A percentile compares a stretch with the other conserved stretches of the same genome.
Conservation (phyloP, 2,888 invertebrate species). For the Microctonus aethiopoides region DNA sequence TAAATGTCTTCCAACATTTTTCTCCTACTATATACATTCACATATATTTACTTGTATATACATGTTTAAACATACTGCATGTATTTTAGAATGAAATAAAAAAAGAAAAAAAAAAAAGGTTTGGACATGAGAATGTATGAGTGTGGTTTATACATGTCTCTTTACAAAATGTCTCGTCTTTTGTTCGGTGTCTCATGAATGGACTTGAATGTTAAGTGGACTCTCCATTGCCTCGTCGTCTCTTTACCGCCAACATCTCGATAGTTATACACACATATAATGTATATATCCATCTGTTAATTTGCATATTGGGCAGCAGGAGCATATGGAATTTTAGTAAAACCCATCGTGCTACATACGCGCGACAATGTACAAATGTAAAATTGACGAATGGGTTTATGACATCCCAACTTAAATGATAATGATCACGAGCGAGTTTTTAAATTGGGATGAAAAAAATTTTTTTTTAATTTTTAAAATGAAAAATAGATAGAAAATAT, state of each 20-base stretch:
- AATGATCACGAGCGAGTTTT: slow-evolving; percentile 20
- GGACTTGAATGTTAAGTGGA: slow-evolving; percentile 38
- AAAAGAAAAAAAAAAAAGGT: background rate
- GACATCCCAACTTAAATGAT: slow-evolving; percentile 19
- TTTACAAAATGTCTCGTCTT: slow-evolving; percentile 21
- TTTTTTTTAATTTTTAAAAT: too few species aligned
- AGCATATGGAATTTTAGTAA: background rate
- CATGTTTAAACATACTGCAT: too few species aligned
- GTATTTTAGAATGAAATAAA: background rate
- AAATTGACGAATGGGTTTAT: slow-evolving; percentile 22
- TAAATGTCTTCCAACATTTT: background rate
- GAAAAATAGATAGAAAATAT: too few species aligned
- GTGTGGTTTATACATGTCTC: background rate
- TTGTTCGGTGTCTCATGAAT: slow-evolving; percentile 31
- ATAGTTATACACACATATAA: slow-evolving; percentile 26
- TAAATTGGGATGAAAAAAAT: background rate
- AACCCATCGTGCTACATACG: background rate
- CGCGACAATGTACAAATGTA: slow-evolving; percentile 13
- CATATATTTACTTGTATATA: background rate
- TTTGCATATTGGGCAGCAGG: slow-evolving; percentile 7
- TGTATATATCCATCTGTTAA: slow-evolving; percentile 2
- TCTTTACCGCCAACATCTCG: slow-evolving; percentile 33
- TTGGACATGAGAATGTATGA: background rate
- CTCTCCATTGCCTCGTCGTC: slow-evolving; percentile 5
- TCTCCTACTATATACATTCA: background rate